phyloP scores from a whole-genome alignment of 2,797 vertebrate genomes.

The Lepilemur septentrionalis region DNA sequence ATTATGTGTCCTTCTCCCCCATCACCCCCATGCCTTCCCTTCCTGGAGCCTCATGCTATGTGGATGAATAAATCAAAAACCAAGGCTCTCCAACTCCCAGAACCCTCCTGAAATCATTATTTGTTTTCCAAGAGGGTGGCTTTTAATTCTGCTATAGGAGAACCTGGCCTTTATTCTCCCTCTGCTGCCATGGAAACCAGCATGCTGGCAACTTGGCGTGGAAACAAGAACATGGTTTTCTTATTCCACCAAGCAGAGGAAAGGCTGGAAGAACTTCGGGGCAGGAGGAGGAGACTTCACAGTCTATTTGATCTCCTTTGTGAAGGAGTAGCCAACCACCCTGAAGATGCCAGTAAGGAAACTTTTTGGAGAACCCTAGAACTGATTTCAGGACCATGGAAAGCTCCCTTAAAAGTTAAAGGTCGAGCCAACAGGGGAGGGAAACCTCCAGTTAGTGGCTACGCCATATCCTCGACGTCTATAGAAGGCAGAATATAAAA shows the following conservation, averaged over 20 bases:
- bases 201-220: background rate
- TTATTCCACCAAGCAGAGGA: background rate
- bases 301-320: background rate
- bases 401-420: background rate
- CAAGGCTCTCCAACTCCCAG: background rate
- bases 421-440: background rate
- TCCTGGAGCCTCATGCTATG: background rate
- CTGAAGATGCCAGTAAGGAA: background rate
- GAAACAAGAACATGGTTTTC: slow-evolving; percentile 31
- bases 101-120: background rate
- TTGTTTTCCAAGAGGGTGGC: slow-evolving; percentile 39
- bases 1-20: background rate
- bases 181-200: slow-evolving; percentile 76
- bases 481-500: background rate
- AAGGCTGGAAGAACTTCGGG: background rate
- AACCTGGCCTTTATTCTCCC: slow-evolving; percentile 43
- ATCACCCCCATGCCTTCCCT: background rate
- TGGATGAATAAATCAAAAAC: background rate
- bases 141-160: slow-evolving; percentile 52
- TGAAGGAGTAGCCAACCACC: background rate
- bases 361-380: background rate
- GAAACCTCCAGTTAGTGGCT: background rate
- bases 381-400: slow-evolving; percentile 62
- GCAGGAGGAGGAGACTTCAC: background rate
- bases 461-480: background rate